Conservation (phyloP, 2,797 vertebrate species). For the Lacerta bilineata region DNA sequence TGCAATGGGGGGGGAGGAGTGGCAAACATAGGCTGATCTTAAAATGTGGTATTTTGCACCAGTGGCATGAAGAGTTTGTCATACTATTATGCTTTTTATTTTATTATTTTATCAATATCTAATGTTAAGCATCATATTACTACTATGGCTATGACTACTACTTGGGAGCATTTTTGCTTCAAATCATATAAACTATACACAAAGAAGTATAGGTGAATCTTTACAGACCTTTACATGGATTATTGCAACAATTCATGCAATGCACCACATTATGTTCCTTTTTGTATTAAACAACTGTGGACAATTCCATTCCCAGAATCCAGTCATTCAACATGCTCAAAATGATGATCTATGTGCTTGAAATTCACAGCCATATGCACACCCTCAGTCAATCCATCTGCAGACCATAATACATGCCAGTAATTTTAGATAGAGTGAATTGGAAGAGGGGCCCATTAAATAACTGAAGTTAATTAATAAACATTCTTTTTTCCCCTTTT, state of each 20-base stretch:
- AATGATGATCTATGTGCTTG: not conserved
- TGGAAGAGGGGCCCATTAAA: constrained; percentile 44
- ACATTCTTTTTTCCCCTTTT: constrained; percentile 62
- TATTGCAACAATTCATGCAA: not conserved
- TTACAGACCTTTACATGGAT: not conserved
- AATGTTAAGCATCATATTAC: not conserved
- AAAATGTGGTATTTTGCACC: not conserved
- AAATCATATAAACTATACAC: not conserved
- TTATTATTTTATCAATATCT: constrained; percentile 18
- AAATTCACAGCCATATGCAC: constrained; percentile 42
- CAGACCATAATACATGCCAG: constrained; percentile 23
- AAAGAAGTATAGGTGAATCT: not conserved
- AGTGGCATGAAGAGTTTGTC: not conserved
- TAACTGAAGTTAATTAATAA: constrained; percentile 62
- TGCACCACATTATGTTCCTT: not conserved
- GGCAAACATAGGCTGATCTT: not conserved
- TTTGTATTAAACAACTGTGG: not conserved
- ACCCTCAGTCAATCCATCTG: constrained; percentile 46
- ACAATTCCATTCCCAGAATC: not conserved
- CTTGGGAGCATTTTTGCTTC: not conserved
- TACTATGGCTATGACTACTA: no score
- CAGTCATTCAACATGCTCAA: constrained; percentile 32
- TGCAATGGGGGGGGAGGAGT: no score
- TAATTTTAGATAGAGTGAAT: constrained; percentile 45
- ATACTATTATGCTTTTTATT: not conserved